A percentile compares a stretch with the other conserved stretches of the same genome.
Evolutionary conservation across 92 coral and sea anemone genomes (phyloP).

Genomic region (Blastomussa wellsi): DNA sequence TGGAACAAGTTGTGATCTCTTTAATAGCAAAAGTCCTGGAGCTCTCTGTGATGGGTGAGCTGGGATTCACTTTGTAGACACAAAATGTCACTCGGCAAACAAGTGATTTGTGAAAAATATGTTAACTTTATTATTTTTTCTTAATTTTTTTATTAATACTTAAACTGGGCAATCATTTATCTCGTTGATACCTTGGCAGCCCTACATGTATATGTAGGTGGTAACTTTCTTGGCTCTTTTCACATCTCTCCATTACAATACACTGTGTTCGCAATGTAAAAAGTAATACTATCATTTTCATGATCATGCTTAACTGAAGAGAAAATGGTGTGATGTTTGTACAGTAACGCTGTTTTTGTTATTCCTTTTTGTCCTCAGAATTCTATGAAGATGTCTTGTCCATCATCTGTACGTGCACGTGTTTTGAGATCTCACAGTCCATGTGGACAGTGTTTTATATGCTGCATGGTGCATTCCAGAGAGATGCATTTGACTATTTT

Average conservation of each 20-base stretch:
- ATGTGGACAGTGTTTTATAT: constrained; percentile 91
- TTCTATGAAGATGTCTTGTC: constrained; percentile 90
- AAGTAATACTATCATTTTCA: too few species aligned
- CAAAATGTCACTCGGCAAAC: background rate
- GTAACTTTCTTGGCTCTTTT: too few species aligned
- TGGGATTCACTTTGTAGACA: background rate
- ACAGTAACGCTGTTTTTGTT: too few species aligned
- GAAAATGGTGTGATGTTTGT: too few species aligned
- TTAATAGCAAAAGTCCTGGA: constrained; percentile 86
- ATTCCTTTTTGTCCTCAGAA: constrained; percentile 47
- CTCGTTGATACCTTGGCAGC: too few species aligned
- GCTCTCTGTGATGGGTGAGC: constrained; percentile 57
- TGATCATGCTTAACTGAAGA: too few species aligned
- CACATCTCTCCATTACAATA: background rate
- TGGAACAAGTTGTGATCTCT: constrained; percentile 83
- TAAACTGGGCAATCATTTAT: too few species aligned
- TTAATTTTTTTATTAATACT: too few species aligned
- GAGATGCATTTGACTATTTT: constrained; percentile 96
- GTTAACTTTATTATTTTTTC: too few species aligned
- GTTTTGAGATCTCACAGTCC: constrained; percentile 81
- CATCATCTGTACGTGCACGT: constrained; percentile 89
- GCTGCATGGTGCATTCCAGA: constrained; percentile 90
- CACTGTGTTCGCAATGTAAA: background rate
- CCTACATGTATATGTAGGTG: too few species aligned
- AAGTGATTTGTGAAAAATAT: background rate